Percentiles rank a stretch among this genome's conserved stretches.
Evolutionary conservation across 2,113 vertebrate genomes (phyloP).

Genomic region (Halcyon malimbica): DNA sequence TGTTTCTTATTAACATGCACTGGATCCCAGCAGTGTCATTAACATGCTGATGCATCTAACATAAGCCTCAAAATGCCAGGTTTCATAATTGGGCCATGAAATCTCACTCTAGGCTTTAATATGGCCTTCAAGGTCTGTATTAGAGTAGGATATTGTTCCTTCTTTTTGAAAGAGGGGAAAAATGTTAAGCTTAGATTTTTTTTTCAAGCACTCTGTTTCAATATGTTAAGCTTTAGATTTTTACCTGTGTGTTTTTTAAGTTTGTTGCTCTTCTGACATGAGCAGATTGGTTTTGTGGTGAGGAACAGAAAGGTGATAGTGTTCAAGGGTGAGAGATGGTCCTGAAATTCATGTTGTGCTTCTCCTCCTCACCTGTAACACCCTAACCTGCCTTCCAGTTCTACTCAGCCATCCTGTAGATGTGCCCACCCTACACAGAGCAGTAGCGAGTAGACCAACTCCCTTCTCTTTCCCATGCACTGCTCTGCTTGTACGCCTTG

Average conservation of each 20-base stretch:
- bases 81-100: slow-evolving; percentile 34
- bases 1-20: slow-evolving; percentile 39
- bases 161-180: background rate
- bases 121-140: background rate
- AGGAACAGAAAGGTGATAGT: background rate
- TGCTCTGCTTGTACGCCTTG: background rate
- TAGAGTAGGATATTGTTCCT: background rate
- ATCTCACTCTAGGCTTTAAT: slow-evolving; percentile 23
- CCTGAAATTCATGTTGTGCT: background rate
- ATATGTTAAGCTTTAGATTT: background rate
- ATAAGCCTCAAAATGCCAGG: slow-evolving; percentile 33
- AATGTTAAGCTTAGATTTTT: background rate
- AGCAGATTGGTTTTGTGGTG: background rate
- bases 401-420: background rate
- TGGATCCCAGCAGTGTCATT: slow-evolving; percentile 50
- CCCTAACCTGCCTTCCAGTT: background rate
- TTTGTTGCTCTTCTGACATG: background rate
- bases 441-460: background rate
- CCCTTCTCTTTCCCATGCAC: background rate
- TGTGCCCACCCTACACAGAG: background rate
- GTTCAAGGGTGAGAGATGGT: background rate
- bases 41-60: slow-evolving; percentile 17
- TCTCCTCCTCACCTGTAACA: background rate
- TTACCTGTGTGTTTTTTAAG: background rate
- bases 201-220: background rate